Evolutionary conservation across 2,888 invertebrate species (phyloP).

Genomic region (Balanococcus diminutus): DNA sequence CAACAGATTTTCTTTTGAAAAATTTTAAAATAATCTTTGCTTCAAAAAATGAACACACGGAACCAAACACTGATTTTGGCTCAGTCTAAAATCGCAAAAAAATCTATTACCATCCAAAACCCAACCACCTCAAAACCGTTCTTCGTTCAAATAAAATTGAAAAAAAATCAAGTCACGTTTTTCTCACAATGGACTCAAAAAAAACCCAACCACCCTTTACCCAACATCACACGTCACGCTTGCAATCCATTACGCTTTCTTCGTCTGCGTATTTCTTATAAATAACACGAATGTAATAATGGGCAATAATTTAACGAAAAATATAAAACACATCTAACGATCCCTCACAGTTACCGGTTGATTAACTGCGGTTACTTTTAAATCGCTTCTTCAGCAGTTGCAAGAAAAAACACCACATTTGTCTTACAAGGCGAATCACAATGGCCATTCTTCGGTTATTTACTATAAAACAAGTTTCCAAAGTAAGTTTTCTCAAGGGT

Average conservation of each 20-base stretch:
- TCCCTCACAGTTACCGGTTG: constrained; percentile 46
- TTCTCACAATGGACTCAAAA: no score
- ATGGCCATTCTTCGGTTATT: constrained; percentile 47
- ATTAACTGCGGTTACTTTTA: constrained; percentile 49
- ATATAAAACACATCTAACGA: constrained; percentile 22
- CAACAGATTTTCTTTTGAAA: no score
- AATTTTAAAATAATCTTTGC: no score
- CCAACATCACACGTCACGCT: not conserved
- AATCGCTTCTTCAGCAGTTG: constrained; percentile 52
- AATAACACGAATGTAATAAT: constrained; percentile 38
- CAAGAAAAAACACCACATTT: constrained; percentile 50
- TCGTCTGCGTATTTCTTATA: not conserved
- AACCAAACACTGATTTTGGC: no score
- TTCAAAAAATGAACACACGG: no score
- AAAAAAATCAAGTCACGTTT: constrained; percentile 26
- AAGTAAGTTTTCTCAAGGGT: constrained; percentile 50
- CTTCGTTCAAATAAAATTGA: not conserved
- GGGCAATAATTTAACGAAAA: constrained; percentile 39
- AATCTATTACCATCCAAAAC: no score
- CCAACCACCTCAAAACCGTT: no score
- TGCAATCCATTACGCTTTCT: not conserved
- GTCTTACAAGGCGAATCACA: constrained; percentile 48
- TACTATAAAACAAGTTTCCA: constrained; percentile 45
- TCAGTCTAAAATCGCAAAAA: no score
- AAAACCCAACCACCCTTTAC: no score